A percentile compares a stretch with the other conserved stretches of the same genome.
Conservation (phyloP, 2,797 vertebrate genomes). For the Psittacula derbiana region DNA sequence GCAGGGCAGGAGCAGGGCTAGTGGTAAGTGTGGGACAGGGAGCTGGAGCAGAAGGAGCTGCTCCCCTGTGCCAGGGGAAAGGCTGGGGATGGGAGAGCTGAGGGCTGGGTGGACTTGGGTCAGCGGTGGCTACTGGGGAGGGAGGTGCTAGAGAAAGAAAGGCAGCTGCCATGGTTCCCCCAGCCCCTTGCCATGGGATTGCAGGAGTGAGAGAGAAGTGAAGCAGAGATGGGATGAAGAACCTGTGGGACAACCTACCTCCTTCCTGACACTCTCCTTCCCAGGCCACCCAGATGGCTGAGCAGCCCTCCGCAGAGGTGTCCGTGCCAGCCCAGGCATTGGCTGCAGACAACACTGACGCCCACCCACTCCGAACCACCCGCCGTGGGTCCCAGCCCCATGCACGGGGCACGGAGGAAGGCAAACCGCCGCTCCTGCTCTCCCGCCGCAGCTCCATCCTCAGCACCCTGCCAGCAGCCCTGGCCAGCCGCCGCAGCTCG, state of each 20-base stretch:
- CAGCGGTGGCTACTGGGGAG: not conserved
- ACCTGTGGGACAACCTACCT: not conserved
- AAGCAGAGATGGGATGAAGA: not conserved
- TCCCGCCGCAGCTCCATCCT: slow-evolving; percentile 72
- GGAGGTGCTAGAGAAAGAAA: not conserved
- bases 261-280: not conserved
- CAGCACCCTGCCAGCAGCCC: slow-evolving; percentile 21
- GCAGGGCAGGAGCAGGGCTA: not conserved
- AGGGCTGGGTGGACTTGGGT: not conserved
- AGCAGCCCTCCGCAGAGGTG: not conserved
- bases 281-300: not conserved
- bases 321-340: not conserved
- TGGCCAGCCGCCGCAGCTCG: slow-evolving; percentile 67
- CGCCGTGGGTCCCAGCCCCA: not conserved
- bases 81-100: not conserved
- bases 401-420: slow-evolving; percentile 29
- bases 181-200: not conserved
- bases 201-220: not conserved
- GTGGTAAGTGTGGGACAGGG: not conserved
- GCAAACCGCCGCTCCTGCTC: not conserved
- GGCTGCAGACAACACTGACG: not conserved
- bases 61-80: rapidly evolving
- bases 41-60: not conserved
- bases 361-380: rapidly evolving
- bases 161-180: not conserved